Evolutionary conservation across 1,140 invertebrate species (phyloP).

Genomic region (Lasioglossum baleicum): DNA sequence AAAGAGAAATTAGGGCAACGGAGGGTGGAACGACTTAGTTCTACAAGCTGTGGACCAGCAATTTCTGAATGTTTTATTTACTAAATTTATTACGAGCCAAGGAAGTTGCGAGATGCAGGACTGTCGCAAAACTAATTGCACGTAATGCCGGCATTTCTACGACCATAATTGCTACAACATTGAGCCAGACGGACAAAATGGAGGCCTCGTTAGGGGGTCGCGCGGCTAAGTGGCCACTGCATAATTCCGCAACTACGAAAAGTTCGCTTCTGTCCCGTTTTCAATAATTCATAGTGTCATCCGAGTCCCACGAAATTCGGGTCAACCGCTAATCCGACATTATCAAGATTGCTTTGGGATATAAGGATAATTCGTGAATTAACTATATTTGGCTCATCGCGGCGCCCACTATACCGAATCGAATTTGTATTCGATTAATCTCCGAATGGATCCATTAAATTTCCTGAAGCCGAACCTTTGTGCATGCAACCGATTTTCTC

Average conservation of each 20-base stretch:
- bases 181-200: not conserved
- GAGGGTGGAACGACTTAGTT: too few relatives aligned
- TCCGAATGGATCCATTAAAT: not conserved
- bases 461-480: too few relatives aligned
- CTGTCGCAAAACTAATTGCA: not conserved
- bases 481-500: too few relatives aligned
- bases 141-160: not conserved
- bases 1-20: too few relatives aligned
- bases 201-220: not conserved
- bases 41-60: too few relatives aligned
- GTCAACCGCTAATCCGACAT: slow-evolving; percentile 9
- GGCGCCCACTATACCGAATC: not conserved
- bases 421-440: not conserved
- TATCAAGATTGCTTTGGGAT: slow-evolving; percentile 14
- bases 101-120: too few relatives aligned
- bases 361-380: slow-evolving; percentile 1
- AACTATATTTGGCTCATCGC: not conserved
- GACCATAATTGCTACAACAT: not conserved
- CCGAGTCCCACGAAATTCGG: not conserved
- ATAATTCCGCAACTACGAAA: slow-evolving; percentile 8
- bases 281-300: slow-evolving; percentile 2
- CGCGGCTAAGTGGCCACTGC: not conserved
- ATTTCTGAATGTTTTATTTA: too few relatives aligned
- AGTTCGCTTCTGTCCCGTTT: not conserved
- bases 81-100: too few relatives aligned